phyloP scores from a whole-genome alignment of 2,888 invertebrate genomes.

The Pegoplata infirma region DNA sequence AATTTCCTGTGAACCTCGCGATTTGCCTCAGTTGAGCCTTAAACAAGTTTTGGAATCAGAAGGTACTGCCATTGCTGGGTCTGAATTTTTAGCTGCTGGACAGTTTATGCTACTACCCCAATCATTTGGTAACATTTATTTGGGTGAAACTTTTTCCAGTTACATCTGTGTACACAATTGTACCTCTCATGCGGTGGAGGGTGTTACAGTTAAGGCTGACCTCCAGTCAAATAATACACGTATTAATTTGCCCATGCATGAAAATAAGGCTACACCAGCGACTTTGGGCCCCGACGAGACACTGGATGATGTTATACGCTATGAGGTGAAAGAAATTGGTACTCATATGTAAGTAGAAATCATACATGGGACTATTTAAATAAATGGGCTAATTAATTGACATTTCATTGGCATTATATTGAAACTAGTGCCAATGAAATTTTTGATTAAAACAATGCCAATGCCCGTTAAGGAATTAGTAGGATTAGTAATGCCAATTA shows the following conservation, averaged over 20 bases:
- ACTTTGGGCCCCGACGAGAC: slow-evolving; percentile 88
- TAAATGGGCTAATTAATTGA: neutral
- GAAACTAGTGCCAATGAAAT: too few species aligned
- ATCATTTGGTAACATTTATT: slow-evolving; percentile 97
- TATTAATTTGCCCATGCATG: slow-evolving; percentile 87
- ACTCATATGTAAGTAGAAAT: slow-evolving; percentile 89
- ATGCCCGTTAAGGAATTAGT: too few species aligned
- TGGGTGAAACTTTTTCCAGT: slow-evolving; percentile 98
- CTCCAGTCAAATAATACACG: slow-evolving; percentile 95
- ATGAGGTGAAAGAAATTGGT: slow-evolving; percentile 99
- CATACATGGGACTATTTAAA: neutral
- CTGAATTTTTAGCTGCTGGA: slow-evolving; percentile 87
- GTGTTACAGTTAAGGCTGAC: slow-evolving; percentile 84
- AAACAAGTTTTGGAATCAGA: slow-evolving; percentile 87
- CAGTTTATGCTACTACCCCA: slow-evolving; percentile 96
- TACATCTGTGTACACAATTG: slow-evolving; percentile 98
- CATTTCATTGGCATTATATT: neutral
- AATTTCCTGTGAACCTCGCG: slow-evolving; percentile 90
- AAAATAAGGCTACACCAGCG: slow-evolving; percentile 81
- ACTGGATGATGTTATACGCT: slow-evolving; percentile 96
- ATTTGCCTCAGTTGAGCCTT: slow-evolving; percentile 89
- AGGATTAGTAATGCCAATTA: too few species aligned
- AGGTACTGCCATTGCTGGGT: slow-evolving; percentile 88
- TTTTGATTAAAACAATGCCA: too few species aligned
- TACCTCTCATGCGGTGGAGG: slow-evolving; percentile 85